Evolutionary conservation across 2,888 invertebrate genomes (phyloP).

Genomic region (Lepidonotus clava): DNA sequence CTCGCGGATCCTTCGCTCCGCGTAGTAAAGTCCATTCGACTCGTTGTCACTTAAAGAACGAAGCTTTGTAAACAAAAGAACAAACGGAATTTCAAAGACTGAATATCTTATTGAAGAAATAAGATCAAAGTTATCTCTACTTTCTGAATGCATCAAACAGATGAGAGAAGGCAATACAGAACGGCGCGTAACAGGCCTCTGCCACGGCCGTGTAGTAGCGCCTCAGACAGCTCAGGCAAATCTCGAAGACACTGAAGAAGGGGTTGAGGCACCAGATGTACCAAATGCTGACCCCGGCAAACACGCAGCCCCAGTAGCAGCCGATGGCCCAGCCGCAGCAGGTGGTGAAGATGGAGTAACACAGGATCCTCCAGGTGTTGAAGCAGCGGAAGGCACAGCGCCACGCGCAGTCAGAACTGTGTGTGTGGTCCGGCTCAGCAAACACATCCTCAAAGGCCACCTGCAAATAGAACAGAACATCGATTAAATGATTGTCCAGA

Average conservation of each 20-base stretch:
- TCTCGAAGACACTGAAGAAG: neutral
- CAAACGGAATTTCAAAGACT: no score
- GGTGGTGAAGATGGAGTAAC: slow-evolving; percentile 53
- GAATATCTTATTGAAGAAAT: no score
- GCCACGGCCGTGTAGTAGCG: neutral
- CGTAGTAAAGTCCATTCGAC: no score
- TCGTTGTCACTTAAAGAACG: no score
- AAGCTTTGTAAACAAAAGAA: no score
- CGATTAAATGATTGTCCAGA: no score
- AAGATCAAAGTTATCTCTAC: no score
- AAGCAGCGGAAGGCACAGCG: slow-evolving; percentile 55
- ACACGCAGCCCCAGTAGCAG: slow-evolving; percentile 56
- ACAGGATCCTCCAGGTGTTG: slow-evolving; percentile 29
- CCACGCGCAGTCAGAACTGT: slow-evolving; percentile 56
- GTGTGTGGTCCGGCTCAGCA: slow-evolving; percentile 55
- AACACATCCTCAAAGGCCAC: slow-evolving; percentile 55
- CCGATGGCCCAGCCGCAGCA: slow-evolving; percentile 49
- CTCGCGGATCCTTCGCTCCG: no score
- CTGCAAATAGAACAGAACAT: no score
- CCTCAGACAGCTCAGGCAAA: neutral
- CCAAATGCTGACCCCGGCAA: slow-evolving; percentile 44
- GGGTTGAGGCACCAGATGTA: slow-evolving; percentile 52
- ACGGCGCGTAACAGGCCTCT: neutral
- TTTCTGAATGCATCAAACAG: slow-evolving; percentile 25
- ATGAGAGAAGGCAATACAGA: neutral